These are phyloP conservation scores for Phymorhynchus buccinoides DNA, from an alignment of 1,140 invertebrate genomes.

Conservation along the genomic window DNA sequence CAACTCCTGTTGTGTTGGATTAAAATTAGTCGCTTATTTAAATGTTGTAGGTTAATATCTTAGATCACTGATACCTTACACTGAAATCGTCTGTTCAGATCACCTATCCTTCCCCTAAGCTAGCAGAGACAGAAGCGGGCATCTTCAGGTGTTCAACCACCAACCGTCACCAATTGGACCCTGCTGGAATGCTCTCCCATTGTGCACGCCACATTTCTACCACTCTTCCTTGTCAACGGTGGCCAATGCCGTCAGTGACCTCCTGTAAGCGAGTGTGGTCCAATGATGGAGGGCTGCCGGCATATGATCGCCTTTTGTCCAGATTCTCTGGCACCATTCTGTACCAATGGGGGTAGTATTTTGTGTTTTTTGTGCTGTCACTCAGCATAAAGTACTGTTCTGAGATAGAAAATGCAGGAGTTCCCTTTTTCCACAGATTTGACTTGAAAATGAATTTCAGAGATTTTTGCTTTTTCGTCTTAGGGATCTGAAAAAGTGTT, in stretches of 20 bases:
- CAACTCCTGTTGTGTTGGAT: no score
- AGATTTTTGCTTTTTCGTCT: no score
- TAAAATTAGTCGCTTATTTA: no score
- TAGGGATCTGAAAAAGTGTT: no score
- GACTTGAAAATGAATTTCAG: no score
- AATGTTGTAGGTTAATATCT: no score
- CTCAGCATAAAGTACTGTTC: no score
- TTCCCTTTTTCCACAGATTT: no score
- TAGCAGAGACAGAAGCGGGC: constrained; percentile 53
- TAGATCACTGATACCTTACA: no score
- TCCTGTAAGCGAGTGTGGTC: constrained; percentile 50
- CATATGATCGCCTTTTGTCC: constrained; percentile 51
- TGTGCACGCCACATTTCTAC: constrained; percentile 45
- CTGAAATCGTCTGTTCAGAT: no score
- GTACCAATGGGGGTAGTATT: constrained; percentile 42
- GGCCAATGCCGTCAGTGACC: constrained; percentile 47
- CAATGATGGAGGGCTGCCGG: constrained; percentile 47
- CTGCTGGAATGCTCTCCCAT: constrained; percentile 43
- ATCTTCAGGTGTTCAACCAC: constrained; percentile 43
- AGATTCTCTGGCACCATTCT: constrained; percentile 33
- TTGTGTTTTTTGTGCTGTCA: neutral
- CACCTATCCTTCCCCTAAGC: no score
- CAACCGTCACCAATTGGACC: constrained; percentile 44
- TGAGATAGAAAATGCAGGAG: no score
- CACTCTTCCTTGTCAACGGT: constrained; percentile 35